These are phyloP conservation scores for Pangasius macronema DNA, from an alignment of 2,797 vertebrate species.

Conservation along the genomic window DNA sequence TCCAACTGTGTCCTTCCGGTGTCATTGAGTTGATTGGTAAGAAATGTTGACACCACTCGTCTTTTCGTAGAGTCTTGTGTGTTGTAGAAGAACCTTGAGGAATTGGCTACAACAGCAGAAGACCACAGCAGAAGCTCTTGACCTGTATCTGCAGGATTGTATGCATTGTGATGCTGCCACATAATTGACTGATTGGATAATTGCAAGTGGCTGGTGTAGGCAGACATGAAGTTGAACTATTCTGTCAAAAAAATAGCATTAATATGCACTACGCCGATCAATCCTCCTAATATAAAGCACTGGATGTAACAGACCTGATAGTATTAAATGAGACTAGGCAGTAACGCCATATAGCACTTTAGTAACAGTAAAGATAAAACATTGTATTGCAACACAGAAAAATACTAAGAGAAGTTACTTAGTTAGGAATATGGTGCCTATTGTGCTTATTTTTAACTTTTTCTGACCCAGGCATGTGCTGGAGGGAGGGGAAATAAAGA, in stretches of 20 bases:
- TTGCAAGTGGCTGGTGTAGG: background rate
- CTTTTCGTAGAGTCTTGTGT: too few relatives aligned
- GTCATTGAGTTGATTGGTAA: too few relatives aligned
- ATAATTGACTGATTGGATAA: background rate
- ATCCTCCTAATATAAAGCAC: background rate
- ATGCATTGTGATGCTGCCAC: background rate
- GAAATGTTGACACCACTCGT: too few relatives aligned
- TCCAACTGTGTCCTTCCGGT: too few relatives aligned
- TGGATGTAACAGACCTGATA: background rate
- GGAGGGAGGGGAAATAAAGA: conserved; percentile 67
- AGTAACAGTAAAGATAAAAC: background rate
- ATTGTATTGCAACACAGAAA: background rate
- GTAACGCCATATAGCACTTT: background rate
- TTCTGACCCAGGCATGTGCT: conserved; percentile 56
- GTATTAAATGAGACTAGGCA: background rate
- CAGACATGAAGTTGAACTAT: conserved; percentile 35
- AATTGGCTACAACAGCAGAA: too few relatives aligned
- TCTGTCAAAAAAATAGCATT: background rate
- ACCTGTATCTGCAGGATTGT: background rate
- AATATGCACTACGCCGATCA: background rate
- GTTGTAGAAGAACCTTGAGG: too few relatives aligned
- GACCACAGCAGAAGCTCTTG: background rate
- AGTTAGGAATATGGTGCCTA: background rate
- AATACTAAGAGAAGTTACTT: background rate
- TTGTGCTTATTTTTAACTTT: background rate